Percentiles rank a stretch among this genome's conserved stretches.
Conservation (phyloP, 2,888 invertebrate species). For the Ormyrus thymus region DNA sequence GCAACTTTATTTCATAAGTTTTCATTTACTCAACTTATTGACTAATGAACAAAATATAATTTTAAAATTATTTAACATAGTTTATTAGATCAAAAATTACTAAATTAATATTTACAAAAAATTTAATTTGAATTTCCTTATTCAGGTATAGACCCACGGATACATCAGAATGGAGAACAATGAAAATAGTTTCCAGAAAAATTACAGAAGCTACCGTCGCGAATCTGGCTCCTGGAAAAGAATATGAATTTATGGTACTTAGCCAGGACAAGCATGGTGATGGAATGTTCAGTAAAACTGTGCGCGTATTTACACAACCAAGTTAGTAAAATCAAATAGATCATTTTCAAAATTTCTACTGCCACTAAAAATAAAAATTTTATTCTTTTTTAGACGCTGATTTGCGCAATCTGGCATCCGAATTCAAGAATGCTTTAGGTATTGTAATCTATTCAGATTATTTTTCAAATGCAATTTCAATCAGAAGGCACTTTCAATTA, state of each 20-base stretch:
- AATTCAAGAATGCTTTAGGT: constrained; percentile 61
- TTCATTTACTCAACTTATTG: too few relatives aligned
- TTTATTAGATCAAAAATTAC: too few relatives aligned
- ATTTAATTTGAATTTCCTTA: too few relatives aligned
- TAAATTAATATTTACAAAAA: too few relatives aligned
- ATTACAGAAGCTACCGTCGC: constrained; percentile 87
- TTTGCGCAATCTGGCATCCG: constrained; percentile 67
- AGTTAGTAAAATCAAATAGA: constrained; percentile 57
- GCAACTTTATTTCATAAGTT: too few relatives aligned
- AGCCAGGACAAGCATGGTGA: constrained; percentile 91
- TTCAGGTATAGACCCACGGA: constrained; percentile 83
- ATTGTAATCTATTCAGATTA: too few relatives aligned
- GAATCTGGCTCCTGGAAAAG: constrained; percentile 84
- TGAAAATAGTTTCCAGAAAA: constrained; percentile 83
- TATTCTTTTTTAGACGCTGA: constrained; percentile 61
- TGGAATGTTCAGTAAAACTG: constrained; percentile 91
- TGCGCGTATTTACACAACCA: constrained; percentile 84
- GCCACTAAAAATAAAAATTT: background rate
- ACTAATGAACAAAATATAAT: too few relatives aligned
- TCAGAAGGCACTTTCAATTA: too few relatives aligned
- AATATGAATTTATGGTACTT: constrained; percentile 94
- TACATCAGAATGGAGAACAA: constrained; percentile 88
- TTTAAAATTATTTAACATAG: too few relatives aligned
- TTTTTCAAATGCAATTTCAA: too few relatives aligned
- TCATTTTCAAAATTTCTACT: background rate